phyloP scores from a whole-genome alignment of 2,888 invertebrate species.

The Tipula helvola region DNA sequence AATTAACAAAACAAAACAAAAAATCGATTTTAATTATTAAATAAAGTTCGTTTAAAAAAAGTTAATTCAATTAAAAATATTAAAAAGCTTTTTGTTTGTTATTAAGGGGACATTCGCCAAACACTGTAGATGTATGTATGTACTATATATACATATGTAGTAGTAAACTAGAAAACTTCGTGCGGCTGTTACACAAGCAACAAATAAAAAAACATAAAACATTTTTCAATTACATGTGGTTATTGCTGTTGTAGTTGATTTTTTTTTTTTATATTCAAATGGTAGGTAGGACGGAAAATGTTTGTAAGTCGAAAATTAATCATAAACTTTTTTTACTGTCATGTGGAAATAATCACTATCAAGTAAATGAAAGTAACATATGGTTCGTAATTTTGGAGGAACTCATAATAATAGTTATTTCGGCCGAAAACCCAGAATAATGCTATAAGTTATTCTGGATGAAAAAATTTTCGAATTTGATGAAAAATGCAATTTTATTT shows the following conservation, averaged over 20 bases:
- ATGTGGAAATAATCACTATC: too few relatives aligned
- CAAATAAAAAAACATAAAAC: neutral
- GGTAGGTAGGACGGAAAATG: neutral
- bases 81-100: neutral
- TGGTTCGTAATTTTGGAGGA: too few relatives aligned
- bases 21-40: neutral
- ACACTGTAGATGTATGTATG: neutral
- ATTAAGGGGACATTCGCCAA: neutral
- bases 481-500: too few relatives aligned
- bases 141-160: too few relatives aligned
- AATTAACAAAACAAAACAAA: neutral
- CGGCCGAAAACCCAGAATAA: too few relatives aligned
- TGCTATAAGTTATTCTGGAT: too few relatives aligned
- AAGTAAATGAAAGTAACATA: too few relatives aligned
- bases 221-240: neutral
- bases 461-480: too few relatives aligned
- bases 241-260: neutral
- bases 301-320: neutral
- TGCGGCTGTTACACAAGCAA: neutral
- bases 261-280: neutral
- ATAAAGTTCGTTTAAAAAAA: neutral
- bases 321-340: too few relatives aligned
- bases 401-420: too few relatives aligned
- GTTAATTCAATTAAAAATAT: neutral
- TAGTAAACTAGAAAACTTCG: neutral